Base-by-base conservation (phyloP, 2,797 vertebrate species). In the Eospalax fontanierii region DNA sequence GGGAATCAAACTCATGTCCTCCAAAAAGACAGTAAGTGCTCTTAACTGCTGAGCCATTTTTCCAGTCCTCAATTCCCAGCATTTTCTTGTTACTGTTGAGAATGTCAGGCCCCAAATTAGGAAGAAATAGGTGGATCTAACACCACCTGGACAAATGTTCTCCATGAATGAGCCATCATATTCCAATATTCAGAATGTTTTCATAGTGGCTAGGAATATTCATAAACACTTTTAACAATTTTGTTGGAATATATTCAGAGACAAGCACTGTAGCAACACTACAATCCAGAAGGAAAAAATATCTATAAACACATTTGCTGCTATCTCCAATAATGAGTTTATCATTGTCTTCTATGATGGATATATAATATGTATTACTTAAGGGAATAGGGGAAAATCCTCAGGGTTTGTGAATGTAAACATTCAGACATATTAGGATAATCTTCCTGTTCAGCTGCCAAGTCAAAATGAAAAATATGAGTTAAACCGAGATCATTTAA, bases 171-270 rank as follows among this genome's bases (percentile, higher is more conserved):
- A 74, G 38, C 6, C 2, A 21, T 26, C 7, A 24, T 65, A 33
- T 57, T 73, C 65, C 35, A 81, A 21, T 16, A 91, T 57, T 30
- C 10, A 82, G 30, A 90, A 71, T 54, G 38, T 28, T 5, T 28
- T 24, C 10, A 30, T 40, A 22, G 18, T 90, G 59, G 4, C 9
- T 7, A n/a, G 14, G 22, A 65, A 83, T 4, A 75, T 4, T 12
- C 19, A 21, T 63, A 30, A 15, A n/a, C 76, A 0, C 15, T 71
- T 65, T 59, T 14, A 89, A 22, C 54, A 76, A 10, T 59, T 91
- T 78, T 81, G 19, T 84, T 89, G 35, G 14, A 84, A 87, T 85
- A 43, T 22, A 74, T 28, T 82, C 19, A 73, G 63, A 94, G 46
- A 30, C 6, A 76, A 18, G 14, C 59, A 2, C 18, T 9, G 1